A percentile compares a stretch with the other conserved stretches of the same genome.
Evolutionary conservation across 1,140 invertebrate genomes (phyloP).

Genomic region (Dinoponera quadriceps): DNA sequence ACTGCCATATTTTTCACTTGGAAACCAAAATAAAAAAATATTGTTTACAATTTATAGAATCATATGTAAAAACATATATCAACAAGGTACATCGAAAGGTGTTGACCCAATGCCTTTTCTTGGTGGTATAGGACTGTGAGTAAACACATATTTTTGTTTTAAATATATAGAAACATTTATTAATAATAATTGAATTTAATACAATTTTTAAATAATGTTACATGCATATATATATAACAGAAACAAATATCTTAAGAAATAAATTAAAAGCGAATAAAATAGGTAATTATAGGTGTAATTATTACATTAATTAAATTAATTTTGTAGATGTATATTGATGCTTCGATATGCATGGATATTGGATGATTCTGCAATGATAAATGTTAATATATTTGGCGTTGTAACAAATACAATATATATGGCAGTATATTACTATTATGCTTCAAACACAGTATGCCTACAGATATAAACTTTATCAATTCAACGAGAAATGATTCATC

Average conservation of each 20-base stretch:
- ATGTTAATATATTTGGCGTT: conserved; percentile 90
- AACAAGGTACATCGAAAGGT: conserved; percentile 88
- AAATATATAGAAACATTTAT: background rate
- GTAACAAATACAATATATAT: conserved; percentile 89
- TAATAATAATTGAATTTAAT: background rate
- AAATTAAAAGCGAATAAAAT: background rate
- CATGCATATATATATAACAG: background rate
- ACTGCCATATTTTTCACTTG: conserved; percentile 18
- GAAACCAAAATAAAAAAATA: no score
- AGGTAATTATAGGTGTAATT: no score
- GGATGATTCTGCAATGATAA: conserved; percentile 90
- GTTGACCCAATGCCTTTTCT: conserved; percentile 89
- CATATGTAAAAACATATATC: conserved; percentile 90
- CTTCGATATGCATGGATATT: conserved; percentile 90
- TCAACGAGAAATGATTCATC: no score
- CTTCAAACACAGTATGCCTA: conserved; percentile 84
- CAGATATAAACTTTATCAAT: background rate
- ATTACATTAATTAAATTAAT: conserved; percentile 17
- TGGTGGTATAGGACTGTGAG: conserved; percentile 91
- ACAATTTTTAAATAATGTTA: background rate
- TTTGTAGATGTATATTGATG: conserved; percentile 89
- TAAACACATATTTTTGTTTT: conserved; percentile 66
- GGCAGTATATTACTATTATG: conserved; percentile 88
- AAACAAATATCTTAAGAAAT: background rate
- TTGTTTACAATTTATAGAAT: conserved; percentile 81